These are phyloP conservation scores for Bimastos eiseni DNA, from an alignment of 2,888 invertebrate genomes.

Conservation along the genomic window DNA sequence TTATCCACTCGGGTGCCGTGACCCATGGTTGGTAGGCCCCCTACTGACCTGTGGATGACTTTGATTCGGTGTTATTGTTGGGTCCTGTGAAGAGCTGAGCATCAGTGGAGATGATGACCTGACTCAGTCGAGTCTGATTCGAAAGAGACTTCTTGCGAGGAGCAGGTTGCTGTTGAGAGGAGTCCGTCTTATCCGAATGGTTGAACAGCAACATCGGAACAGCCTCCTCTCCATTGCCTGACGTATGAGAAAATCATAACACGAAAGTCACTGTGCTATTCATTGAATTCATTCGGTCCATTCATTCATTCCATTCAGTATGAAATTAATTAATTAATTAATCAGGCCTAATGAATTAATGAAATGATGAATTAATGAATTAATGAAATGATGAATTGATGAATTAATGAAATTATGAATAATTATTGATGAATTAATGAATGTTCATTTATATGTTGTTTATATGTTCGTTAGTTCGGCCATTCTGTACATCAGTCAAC, in stretches of 20 bases:
- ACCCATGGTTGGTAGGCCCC: background rate
- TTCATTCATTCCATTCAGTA: background rate
- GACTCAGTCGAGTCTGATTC: background rate
- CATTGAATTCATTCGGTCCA: background rate
- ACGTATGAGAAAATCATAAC: too few relatives aligned
- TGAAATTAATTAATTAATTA: too few relatives aligned
- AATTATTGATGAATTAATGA: too few relatives aligned
- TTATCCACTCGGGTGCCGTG: too few relatives aligned
- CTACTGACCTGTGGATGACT: slow-evolving; percentile 6
- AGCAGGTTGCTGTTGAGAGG: background rate
- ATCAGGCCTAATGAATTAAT: too few relatives aligned
- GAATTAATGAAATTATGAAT: too few relatives aligned
- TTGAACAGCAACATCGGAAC: slow-evolving; percentile 61
- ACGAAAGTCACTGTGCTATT: background rate
- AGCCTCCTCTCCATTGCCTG: slow-evolving; percentile 57
- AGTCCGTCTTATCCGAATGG: slow-evolving; percentile 47
- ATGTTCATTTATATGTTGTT: too few relatives aligned
- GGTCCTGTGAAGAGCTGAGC: slow-evolving; percentile 23
- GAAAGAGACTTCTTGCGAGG: slow-evolving; percentile 17
- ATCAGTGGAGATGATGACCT: background rate
- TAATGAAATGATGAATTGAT: too few relatives aligned
- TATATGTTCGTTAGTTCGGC: background rate
- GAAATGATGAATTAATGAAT: too few relatives aligned
- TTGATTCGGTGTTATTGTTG: slow-evolving; percentile 9
- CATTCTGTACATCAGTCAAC: background rate